Percentiles rank a stretch among this genome's conserved stretches.
phyloP scores from a whole-genome alignment of 2,888 invertebrate species.

The Bellardia bayeri region DNA sequence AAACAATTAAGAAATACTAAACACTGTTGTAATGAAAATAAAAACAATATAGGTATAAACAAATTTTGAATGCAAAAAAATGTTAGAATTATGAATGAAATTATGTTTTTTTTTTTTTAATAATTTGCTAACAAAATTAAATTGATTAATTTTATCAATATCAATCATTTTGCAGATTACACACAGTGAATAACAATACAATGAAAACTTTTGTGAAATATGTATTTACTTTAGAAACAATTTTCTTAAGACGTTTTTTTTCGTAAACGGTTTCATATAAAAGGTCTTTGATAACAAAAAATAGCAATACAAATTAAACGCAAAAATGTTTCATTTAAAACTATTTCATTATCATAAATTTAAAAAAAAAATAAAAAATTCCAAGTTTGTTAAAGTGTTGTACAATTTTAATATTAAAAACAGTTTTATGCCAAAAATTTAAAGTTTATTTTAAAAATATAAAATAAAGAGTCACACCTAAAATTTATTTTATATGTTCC shows the following conservation, averaged over 20 bases:
- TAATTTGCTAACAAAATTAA: neutral
- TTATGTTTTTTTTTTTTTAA: neutral
- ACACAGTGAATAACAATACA: neutral
- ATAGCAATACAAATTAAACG: too few relatives aligned
- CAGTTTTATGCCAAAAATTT: too few relatives aligned
- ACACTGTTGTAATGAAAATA: neutral
- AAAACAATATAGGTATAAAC: neutral
- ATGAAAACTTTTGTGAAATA: neutral
- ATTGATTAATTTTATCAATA: neutral
- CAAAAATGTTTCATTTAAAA: too few relatives aligned
- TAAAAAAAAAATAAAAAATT: neutral
- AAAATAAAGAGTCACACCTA: too few relatives aligned
- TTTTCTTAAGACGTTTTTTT: neutral
- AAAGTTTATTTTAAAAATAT: too few relatives aligned
- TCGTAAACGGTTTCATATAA: too few relatives aligned
- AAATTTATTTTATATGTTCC: too few relatives aligned
- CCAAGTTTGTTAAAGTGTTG: too few relatives aligned
- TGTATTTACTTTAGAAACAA: neutral
- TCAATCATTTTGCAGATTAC: neutral
- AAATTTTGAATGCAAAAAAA: constrained; percentile 21
- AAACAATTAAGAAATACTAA: neutral
- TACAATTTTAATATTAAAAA: too few relatives aligned
- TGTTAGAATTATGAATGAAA: neutral
- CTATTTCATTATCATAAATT: too few relatives aligned
- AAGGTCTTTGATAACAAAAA: too few relatives aligned